Conservation (phyloP, 2,113 vertebrate genomes). For the Sceloporus tristichus region DNA sequence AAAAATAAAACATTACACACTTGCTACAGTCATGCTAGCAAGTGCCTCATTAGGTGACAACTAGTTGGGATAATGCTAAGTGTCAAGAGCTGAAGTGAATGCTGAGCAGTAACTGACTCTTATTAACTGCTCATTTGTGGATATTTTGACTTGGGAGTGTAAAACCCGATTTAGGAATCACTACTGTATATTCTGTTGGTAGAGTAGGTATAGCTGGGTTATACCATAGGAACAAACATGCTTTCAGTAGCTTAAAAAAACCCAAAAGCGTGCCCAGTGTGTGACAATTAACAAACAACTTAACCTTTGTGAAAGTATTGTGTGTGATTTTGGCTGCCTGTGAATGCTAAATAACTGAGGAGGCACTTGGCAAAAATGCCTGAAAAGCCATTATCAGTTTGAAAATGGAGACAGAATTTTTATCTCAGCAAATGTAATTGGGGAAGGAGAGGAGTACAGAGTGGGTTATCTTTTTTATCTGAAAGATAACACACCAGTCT, state of each 20-base stretch:
- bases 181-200: not conserved
- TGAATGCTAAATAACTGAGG: not conserved
- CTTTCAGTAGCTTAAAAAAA: not conserved
- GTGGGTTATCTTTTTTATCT: accelerated
- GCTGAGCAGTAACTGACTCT: not conserved
- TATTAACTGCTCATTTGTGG: not conserved
- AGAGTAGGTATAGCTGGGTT: not conserved
- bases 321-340: not conserved
- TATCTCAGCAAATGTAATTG: not conserved
- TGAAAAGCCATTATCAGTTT: not conserved
- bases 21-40: not conserved
- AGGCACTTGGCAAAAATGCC: not conserved
- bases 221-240: not conserved
- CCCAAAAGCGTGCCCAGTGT: not conserved
- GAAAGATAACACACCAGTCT: constrained; percentile 3
- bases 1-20: not conserved
- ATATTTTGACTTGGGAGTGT: not conserved
- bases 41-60: not conserved
- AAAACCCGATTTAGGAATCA: not conserved
- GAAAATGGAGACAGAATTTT: constrained; percentile 24
- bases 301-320: not conserved
- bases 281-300: constrained; percentile 1
- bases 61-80: not conserved
- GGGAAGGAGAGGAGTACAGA: not conserved
- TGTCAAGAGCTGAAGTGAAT: constrained; percentile 3